Evolutionary conservation across 2,113 vertebrate genomes (phyloP), one percentile per base, ranked within the genome.

Genomic region (Grammomys surdaster): DNA sequence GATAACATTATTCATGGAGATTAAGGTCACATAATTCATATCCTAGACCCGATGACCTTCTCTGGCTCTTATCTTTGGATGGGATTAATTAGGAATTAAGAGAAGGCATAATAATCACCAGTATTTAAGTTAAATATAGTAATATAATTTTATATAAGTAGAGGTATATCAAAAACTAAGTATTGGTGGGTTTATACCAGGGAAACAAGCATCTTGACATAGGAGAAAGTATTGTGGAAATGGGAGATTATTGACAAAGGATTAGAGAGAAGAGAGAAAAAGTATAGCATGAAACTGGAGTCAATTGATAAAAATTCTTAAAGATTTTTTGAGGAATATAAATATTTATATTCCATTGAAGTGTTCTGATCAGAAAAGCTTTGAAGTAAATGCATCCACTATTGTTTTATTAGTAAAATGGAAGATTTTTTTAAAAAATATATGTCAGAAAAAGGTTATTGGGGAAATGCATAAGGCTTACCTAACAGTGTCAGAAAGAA

Each of bases 331-430:
- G 70, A 72, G 17, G 70, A 72, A 40, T 72, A 72, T 72, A 72
- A 72, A 72, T 40, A 72, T 72, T 85, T 81, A 78, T 46, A 31
- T 46, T 80, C 56, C 1, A 33, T 60, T 88, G 40, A 95, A 94
- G 58, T 87, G 36, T 91, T 72, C 67, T 56, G n/a, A 89, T 56
- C 46, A 82, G 46, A 16, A 58, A 4, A 82, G 13, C 10, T 67
- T 19, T 77, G 72, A 92, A 40, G 54, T 78, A 80, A 89, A 72
- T 20, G 73, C 3, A 19, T 51, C 56, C 7, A 75, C 56, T 19
- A 80, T 67, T 46, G 54, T 40, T 78, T 91, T 92, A 58, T 82
- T 70, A 36, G 12, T 14, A 73, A 94, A 94, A 87, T 28, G 6
- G 2, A 33, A 7, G 11, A 12, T 7, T 77, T 95, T 91, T 81